These are phyloP conservation scores for Ylistrum balloti DNA, from an alignment of 1,140 invertebrate genomes.

Conservation along the genomic window DNA sequence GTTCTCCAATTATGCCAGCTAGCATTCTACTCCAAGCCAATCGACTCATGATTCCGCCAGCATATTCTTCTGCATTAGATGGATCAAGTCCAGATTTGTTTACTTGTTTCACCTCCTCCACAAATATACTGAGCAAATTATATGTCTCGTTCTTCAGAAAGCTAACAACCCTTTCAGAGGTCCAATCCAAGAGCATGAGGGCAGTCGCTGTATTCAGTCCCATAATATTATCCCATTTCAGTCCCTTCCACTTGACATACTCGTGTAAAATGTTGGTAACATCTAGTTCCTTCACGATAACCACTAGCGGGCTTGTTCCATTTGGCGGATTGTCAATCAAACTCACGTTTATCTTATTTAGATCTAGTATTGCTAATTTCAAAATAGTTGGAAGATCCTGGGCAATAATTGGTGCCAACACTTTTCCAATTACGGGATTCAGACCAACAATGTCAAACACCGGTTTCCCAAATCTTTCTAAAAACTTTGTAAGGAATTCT, in stretches of 20 bases:
- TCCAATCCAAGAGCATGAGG: background rate
- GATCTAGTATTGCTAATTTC: background rate
- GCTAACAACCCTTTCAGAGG: background rate
- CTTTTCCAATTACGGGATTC: background rate
- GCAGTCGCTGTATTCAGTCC: background rate
- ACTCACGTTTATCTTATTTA: background rate
- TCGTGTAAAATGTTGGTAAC: background rate
- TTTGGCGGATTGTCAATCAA: background rate
- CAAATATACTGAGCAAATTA: background rate
- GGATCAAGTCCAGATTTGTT: background rate
- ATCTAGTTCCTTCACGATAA: conserved; percentile 23
- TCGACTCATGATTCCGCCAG: background rate
- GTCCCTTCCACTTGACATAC: background rate
- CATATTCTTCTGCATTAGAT: background rate
- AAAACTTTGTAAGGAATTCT: background rate
- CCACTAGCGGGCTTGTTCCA: background rate
- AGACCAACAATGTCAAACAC: background rate
- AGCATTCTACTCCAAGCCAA: background rate
- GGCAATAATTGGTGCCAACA: background rate
- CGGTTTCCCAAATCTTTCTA: background rate
- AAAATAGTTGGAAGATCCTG: background rate
- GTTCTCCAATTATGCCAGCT: background rate
- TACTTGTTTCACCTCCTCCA: background rate
- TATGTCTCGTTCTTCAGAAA: conserved; percentile 10
- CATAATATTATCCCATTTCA: background rate